Evolutionary conservation across 2,797 vertebrate genomes (phyloP), one percentile per base, ranked within the genome.

Genomic region (Etheostoma nigrum): DNA sequence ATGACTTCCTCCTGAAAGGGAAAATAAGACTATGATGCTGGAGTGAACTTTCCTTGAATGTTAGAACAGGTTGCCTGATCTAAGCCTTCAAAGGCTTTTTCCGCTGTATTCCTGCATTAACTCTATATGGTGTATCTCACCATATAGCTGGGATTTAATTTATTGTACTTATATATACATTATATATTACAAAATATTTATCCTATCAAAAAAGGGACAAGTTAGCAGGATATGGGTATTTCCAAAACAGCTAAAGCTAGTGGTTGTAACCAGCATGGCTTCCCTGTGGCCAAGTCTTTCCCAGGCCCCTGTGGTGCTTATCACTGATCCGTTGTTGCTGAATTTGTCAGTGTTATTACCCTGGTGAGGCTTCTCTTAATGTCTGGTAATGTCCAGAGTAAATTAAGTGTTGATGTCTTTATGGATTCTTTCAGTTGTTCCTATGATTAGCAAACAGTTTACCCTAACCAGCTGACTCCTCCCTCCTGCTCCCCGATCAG

Each of bases 341-440:
- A 81, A 92, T 91, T 91, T 88, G 91, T 90, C 88, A 87, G 88
- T 76, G 69, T 89, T 85, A 86, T 83, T 85, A 76, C 81, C 73
- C 86, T 80, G 54, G 72, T 71, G 85, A 85, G 68, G 54, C 74
- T 79, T 79, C 80, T 81, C 76, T 81, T 78, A 80, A 88, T 78
- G 80, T 78, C 74, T 74, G 76, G 3, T 85, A 87, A 89, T 72
- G 74, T 67, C 72, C 33, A 55, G 18, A 36, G 23, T 75, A 76
- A 90, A 89, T 88, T 72, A 89, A 83, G 84, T 85, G 86, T 85
- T 91, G 82, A 91, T 90, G 88, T 91, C 85, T 91, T 89, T 79
- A 89, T 91, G 82, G 83, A 91, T 89, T 49, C 27, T 74, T 73
- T 55, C 71, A 76, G 77, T 74, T 90, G 82, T 80, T 84, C 72